Evolutionary conservation across 2,888 invertebrate genomes (phyloP), one percentile per base, ranked within the genome.

Genomic region (Aplocera efformata): DNA sequence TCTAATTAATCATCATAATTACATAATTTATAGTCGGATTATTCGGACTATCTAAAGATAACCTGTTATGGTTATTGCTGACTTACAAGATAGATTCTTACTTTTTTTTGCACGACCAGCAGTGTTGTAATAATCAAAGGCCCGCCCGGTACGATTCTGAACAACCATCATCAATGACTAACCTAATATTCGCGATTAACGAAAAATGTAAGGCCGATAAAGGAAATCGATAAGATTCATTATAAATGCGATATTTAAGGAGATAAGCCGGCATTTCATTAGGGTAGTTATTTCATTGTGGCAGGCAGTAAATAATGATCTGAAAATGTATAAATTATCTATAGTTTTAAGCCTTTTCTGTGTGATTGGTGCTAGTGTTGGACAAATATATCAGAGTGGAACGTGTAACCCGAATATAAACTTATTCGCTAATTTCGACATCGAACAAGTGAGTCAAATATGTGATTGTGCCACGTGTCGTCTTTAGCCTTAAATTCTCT

Each of bases 371-470:
- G 57, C 57, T 46, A 66, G 71, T 69, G 64, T 62, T 27, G 76
- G 68, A 27, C 80, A 81, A 44, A 53, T 79, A 8, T 39, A 78
- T 17, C 77, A 79, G 44, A 10, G 55, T 42, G 79, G 79, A 65
- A 77, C 72, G 32, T 85, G 85, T 48, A 43, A 77, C 33, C 34
- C 53, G 0, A 50, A 69, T 36, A 48, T 79, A 23, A 1, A 26
- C 0, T 32, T 77, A 29, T 29, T 40, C 7, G 3, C 20, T 1
- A 36, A 72, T 39, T 79, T 84, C 44, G 25, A 68, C 1, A 24
- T 65, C 0, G 46, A 60, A 1, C 6, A 39, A 28, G 83, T 81
- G 69, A 75, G 74, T 17, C 13, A 3, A 17, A 3, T 17, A 2
- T 17, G 13, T 3, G 2, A 17, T 17, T 17, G 13, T 17, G 13